Conservation (phyloP, 2,888 invertebrate species). For the Apotomis turbidana region DNA sequence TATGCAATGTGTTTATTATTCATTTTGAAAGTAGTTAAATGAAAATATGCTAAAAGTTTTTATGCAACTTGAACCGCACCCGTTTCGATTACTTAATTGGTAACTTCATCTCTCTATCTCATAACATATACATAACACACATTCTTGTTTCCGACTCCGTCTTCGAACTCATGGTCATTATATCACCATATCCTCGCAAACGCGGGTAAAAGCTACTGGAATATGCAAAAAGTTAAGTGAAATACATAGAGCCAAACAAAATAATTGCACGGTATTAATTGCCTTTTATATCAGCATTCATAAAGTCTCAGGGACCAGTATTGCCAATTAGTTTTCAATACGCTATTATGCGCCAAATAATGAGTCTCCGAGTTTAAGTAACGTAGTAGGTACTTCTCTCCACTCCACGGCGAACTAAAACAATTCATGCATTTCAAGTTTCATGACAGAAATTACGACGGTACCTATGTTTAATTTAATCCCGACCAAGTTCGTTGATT, state of each 20-base stretch:
- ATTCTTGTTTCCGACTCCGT: too few relatives aligned
- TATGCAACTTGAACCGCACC: too few relatives aligned
- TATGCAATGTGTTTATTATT: too few relatives aligned
- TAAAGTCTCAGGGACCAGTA: conserved; percentile 26
- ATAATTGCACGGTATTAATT: background rate
- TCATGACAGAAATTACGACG: conserved; percentile 75
- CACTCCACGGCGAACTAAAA: conserved; percentile 27
- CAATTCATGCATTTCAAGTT: conserved; percentile 61
- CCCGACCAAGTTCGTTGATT: conserved; percentile 76
- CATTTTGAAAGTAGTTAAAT: too few relatives aligned
- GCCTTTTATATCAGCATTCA: conserved; percentile 8
- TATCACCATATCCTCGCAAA: background rate
- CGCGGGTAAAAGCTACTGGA: background rate
- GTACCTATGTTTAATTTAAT: conserved; percentile 75
- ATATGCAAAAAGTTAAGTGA: background rate
- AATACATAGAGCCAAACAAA: background rate
- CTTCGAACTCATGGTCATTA: background rate
- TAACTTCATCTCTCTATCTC: too few relatives aligned
- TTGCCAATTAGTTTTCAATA: conserved; percentile 34
- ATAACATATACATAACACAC: too few relatives aligned
- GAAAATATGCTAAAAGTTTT: too few relatives aligned
- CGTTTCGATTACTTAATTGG: too few relatives aligned
- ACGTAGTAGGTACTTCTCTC: conserved; percentile 9
- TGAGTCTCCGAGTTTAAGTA: conserved; percentile 25
- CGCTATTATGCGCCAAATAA: conserved; percentile 28